Percentiles rank a stretch among this genome's conserved stretches.
phyloP scores from a whole-genome alignment of 1,140 invertebrate species.

The Brachystomella parvula region DNA sequence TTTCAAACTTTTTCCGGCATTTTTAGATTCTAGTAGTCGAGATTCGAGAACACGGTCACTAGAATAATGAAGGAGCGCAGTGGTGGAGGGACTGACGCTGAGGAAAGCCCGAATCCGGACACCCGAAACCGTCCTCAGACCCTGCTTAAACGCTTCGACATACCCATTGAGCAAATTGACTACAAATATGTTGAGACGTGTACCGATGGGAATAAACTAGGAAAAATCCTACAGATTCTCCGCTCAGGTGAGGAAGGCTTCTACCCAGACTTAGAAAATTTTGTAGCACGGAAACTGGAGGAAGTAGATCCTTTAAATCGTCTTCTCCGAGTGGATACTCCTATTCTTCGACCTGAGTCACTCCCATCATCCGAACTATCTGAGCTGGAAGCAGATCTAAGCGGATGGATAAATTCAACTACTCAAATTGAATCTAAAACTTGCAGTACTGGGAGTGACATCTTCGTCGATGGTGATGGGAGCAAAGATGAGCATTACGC shows the following conservation, averaged over 20 bases:
- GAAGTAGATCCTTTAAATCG: constrained; percentile 50
- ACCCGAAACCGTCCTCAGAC: not conserved
- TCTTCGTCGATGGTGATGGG: not conserved
- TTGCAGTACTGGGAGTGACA: not conserved
- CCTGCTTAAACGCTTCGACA: constrained; percentile 47
- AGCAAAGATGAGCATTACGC: no score
- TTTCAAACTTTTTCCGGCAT: no score
- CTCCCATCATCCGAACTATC: constrained; percentile 43
- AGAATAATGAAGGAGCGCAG: not conserved
- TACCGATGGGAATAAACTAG: constrained; percentile 48
- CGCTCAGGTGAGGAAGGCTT: constrained; percentile 60
- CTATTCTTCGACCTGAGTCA: constrained; percentile 45
- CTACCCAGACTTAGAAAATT: constrained; percentile 52
- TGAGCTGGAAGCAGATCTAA: constrained; percentile 45
- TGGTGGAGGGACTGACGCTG: not conserved
- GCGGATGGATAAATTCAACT: constrained; percentile 31
- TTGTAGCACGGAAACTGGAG: constrained; percentile 49
- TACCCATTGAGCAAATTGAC: constrained; percentile 54
- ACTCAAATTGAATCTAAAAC: not conserved
- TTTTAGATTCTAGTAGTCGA: no score
- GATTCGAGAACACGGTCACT: no score
- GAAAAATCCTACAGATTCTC: constrained; percentile 53
- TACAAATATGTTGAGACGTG: constrained; percentile 52
- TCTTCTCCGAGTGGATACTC: constrained; percentile 46
- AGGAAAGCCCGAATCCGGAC: not conserved